Base-by-base conservation (phyloP, 1,140 invertebrate genomes). In the Venustaconcha ellipsiformis region DNA sequence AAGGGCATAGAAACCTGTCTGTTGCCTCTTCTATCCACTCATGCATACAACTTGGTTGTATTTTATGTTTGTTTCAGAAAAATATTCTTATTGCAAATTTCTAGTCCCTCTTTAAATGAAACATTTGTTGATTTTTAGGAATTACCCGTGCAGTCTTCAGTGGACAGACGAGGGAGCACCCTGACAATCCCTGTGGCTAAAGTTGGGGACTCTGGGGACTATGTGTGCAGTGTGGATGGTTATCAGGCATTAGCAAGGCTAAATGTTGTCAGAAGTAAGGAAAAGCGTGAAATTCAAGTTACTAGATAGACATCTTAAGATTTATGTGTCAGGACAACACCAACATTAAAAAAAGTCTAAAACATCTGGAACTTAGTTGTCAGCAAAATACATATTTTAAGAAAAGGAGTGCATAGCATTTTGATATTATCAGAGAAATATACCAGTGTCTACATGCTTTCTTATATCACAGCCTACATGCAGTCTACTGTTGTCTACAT, bases 181-280 rank as follows among this genome's bases (percentile, higher is more conserved):
- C 63, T 80, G 62, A 74, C 63, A 37, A 77, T 80, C 20, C 71
- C 78, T 57, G 64, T 63, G 56, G 76, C 72, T 62, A 70, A 77
- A 63, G 37, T 55, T 20, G 76, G 57, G 62, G 79, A 80, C 56
- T 71, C 76, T 48, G 79, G 79, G 11, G 68, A 26, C 17, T 80
- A 80, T 70, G 68, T 68, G 13, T 80, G 79, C 68, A 62, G 68
- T 17, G 71, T 71, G 60, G 57, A 70, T 15, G 78, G 75, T 26
- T 76, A 56, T 56, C 72, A 67, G 23, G 76, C 69, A 5, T 58
- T 64, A 62, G 76, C 73, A 37, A 64, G 67, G 15, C 60, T 81
- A 15, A 65, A 68, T 30, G 80, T 78, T 15, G 70, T 68, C 23
- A 12, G 23, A 68, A 56, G 76, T 78, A 72, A 62, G 76, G 23